phyloP scores from a whole-genome alignment of 2,113 vertebrate genomes.

The Lophius piscatorius region DNA sequence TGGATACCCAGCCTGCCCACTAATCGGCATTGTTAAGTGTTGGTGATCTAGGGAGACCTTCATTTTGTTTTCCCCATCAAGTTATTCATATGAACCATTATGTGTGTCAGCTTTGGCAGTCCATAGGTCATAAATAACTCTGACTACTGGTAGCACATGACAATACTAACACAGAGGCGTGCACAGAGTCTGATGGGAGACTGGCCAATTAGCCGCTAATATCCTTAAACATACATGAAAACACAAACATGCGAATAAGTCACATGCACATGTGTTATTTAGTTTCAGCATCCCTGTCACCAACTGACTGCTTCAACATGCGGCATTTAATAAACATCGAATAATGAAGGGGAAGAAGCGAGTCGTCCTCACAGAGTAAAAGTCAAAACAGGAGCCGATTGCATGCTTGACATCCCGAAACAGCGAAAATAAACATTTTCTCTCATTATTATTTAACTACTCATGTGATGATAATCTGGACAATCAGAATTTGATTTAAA shows the following conservation, averaged over 20 bases:
- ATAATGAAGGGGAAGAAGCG: slow-evolving; percentile 40
- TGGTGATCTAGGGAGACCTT: too few relatives aligned
- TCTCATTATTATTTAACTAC: slow-evolving; percentile 42
- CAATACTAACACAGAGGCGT: slow-evolving; percentile 45
- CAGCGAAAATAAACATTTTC: slow-evolving; percentile 48
- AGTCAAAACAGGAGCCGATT: slow-evolving; percentile 26
- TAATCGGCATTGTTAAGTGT: too few relatives aligned
- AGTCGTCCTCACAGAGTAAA: slow-evolving; percentile 23
- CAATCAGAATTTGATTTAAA: slow-evolving; percentile 34
- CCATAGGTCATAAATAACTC: too few relatives aligned
- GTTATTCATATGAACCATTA: too few relatives aligned
- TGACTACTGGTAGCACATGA: slow-evolving; percentile 22
- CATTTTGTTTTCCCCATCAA: too few relatives aligned
- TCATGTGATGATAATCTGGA: slow-evolving; percentile 26
- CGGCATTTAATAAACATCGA: slow-evolving; percentile 67
- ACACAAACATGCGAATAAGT: slow-evolving; percentile 61
- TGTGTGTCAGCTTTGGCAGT: too few relatives aligned
- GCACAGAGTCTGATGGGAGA: slow-evolving; percentile 9
- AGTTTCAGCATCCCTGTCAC: slow-evolving; percentile 33
- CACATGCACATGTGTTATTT: slow-evolving; percentile 61
- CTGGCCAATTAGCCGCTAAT: slow-evolving; percentile 34
- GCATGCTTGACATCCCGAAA: slow-evolving; percentile 63
- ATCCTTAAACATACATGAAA: slow-evolving; percentile 44
- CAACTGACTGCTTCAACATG: slow-evolving; percentile 62
- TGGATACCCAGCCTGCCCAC: too few relatives aligned